Conservation (phyloP, 1,140 invertebrate genomes). For the Glossosoma conforme region DNA sequence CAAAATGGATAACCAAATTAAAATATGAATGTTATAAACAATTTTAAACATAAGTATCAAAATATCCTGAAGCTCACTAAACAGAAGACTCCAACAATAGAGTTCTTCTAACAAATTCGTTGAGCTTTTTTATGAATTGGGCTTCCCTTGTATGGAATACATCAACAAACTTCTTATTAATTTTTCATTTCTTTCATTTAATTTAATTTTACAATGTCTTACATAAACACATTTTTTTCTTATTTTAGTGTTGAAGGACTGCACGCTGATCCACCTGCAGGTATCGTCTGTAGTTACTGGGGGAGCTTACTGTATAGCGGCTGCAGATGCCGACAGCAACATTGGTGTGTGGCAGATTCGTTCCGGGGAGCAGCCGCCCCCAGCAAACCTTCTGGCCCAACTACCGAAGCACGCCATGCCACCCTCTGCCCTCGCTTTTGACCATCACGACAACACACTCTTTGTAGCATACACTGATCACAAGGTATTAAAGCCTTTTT, state of each 20-base stretch:
- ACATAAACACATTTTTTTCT: no score
- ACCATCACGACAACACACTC: constrained; percentile 50
- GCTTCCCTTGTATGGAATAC: no score
- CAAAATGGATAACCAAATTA: no score
- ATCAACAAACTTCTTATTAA: no score
- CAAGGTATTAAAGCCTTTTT: constrained; percentile 57
- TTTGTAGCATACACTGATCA: constrained; percentile 68
- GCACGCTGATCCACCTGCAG: constrained; percentile 46
- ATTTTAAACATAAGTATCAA: no score
- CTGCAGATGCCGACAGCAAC: constrained; percentile 53
- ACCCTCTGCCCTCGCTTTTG: constrained; percentile 61
- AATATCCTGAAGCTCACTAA: no score
- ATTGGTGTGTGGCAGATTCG: constrained; percentile 55
- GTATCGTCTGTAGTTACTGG: constrained; percentile 43
- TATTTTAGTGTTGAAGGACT: constrained; percentile 48
- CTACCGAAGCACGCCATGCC: constrained; percentile 62
- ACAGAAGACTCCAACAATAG: no score
- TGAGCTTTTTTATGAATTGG: no score
- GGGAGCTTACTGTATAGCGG: constrained; percentile 57
- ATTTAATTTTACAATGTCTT: no score
- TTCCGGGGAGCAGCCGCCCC: constrained; percentile 41
- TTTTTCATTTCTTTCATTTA: no score
- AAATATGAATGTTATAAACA: no score
- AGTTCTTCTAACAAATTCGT: no score
- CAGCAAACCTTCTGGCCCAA: constrained; percentile 41